Conservation (phyloP, 1,140 invertebrate genomes). For the Heterodera carotae region DNA sequence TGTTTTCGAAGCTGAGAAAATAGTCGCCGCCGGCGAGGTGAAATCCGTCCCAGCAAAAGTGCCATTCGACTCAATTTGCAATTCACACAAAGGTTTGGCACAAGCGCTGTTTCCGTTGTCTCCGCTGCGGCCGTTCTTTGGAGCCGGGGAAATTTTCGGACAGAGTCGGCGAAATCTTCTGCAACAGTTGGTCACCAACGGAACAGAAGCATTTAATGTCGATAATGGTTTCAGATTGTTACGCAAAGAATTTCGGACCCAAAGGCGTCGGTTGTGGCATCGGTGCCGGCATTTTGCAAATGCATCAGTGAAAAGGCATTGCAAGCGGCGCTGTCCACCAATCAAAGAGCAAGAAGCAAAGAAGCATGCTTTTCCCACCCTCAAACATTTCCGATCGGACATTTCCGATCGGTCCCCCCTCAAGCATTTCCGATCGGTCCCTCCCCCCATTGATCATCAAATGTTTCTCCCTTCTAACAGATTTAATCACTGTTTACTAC, state of each 20-base stretch:
- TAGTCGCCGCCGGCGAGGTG: conserved; percentile 41
- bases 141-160: conserved; percentile 47
- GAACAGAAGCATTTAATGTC: not conserved
- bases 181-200: conserved; percentile 29
- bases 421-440: too few relatives aligned
- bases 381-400: too few relatives aligned
- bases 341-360: too few relatives aligned
- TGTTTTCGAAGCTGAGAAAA: conserved; percentile 42
- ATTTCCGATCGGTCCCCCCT: too few relatives aligned
- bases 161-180: conserved; percentile 36
- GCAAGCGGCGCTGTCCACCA: too few relatives aligned
- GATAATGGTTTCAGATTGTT: conserved; percentile 36
- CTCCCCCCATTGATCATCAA: too few relatives aligned
- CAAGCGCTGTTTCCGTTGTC: conserved; percentile 43
- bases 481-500: too few relatives aligned
- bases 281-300: conserved; percentile 44
- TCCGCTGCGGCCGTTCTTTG: conserved; percentile 38
- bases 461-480: too few relatives aligned
- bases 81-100: conserved; percentile 33
- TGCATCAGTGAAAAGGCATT: conserved; percentile 41
- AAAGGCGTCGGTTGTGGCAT: conserved; percentile 44
- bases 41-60: not conserved
- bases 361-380: too few relatives aligned
- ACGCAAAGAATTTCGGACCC: conserved; percentile 43
- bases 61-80: conserved; percentile 12